These are phyloP conservation scores for Epinephelus lanceolatus DNA, from an alignment of 2,113 vertebrate species.

Conservation along the genomic window DNA sequence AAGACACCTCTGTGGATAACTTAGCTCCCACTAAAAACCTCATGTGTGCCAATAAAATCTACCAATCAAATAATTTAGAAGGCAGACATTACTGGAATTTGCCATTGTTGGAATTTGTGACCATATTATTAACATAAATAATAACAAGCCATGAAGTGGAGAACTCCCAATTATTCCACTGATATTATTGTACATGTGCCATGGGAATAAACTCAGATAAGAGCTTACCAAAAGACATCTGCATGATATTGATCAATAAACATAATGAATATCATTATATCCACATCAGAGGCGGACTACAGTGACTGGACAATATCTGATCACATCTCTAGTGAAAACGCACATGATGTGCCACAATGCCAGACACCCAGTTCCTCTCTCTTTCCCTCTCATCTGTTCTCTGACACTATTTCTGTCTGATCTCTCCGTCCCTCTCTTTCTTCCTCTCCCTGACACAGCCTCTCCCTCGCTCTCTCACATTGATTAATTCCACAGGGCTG, in stretches of 20 bases:
- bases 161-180: background rate
- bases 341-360: background rate
- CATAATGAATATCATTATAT: background rate
- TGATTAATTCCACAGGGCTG: conserved; percentile 75
- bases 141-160: too few relatives aligned
- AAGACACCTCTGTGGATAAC: too few relatives aligned
- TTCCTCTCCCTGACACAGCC: conserved; percentile 29
- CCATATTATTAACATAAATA: background rate
- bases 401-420: conserved; percentile 44
- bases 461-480: conserved; percentile 47
- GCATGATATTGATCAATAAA: background rate
- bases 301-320: background rate
- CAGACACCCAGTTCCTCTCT: background rate
- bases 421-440: conserved; percentile 55
- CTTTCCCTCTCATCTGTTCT: conserved; percentile 34
- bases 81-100: background rate
- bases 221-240: background rate
- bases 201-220: background rate
- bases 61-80: background rate
- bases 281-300: background rate
- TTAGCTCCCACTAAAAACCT: too few relatives aligned
- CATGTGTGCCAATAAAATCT: background rate
- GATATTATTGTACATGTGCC: background rate
- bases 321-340: background rate
- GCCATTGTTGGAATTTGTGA: background rate